These are phyloP conservation scores for Apteryx owenii DNA, from an alignment of 2,113 vertebrate genomes.

Conservation along the genomic window DNA sequence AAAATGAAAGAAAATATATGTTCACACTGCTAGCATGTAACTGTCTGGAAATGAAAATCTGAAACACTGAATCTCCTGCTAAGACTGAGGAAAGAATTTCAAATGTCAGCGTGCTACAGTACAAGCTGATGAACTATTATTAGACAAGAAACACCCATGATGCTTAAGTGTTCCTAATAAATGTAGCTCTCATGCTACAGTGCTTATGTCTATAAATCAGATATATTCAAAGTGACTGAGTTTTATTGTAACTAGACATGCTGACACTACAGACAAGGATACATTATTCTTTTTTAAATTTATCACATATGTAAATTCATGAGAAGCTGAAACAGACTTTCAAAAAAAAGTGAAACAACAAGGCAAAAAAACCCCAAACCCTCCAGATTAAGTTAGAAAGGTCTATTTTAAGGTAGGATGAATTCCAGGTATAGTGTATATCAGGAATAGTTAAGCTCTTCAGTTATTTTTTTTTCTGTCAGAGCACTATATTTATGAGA, in stretches of 20 bases:
- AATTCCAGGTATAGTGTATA: not conserved
- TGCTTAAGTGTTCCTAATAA: not conserved
- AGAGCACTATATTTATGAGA: not conserved
- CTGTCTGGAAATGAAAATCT: not conserved
- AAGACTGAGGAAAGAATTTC: not conserved
- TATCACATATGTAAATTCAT: not conserved
- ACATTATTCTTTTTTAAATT: not conserved
- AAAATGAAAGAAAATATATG: not conserved
- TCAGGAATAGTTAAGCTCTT: not conserved
- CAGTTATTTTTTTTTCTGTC: not conserved
- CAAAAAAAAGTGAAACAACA: too few relatives aligned
- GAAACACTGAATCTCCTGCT: constrained; percentile 6
- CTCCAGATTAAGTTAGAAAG: not conserved
- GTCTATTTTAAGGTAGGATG: not conserved
- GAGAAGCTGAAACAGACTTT: not conserved
- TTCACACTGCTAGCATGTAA: not conserved
- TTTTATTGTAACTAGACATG: not conserved
- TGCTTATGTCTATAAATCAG: not conserved
- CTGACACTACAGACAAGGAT: not conserved
- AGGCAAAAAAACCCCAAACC: not conserved
- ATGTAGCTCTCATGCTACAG: not conserved
- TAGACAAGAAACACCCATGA: not conserved
- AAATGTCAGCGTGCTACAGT: not conserved
- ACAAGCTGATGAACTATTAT: not conserved
- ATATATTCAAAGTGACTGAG: not conserved